Percentiles rank a stretch among this genome's conserved stretches.
phyloP scores from a whole-genome alignment of 2,888 invertebrate species.

The Pseudanteris insignis region DNA sequence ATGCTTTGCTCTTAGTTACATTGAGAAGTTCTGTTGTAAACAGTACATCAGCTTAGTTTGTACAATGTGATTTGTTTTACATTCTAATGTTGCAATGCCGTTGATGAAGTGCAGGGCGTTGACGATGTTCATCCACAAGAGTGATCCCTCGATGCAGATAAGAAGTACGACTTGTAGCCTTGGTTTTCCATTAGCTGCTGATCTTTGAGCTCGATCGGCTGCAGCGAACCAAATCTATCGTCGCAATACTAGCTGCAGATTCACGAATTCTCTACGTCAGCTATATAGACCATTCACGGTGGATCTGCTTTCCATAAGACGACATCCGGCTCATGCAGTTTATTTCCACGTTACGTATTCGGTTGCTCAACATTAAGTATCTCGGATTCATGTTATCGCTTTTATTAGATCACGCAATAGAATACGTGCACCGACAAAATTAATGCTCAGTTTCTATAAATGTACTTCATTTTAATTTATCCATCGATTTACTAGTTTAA shows the following conservation, averaged over 20 bases:
- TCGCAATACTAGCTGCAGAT: conserved; percentile 8
- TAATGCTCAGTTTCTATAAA: too few relatives aligned
- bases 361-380: too few relatives aligned
- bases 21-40: conserved; percentile 35
- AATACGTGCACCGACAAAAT: too few relatives aligned
- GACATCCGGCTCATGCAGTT: too few relatives aligned
- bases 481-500: too few relatives aligned
- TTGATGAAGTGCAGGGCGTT: conserved; percentile 17
- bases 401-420: too few relatives aligned
- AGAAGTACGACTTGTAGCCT: conserved; percentile 12
- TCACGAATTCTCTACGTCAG: too few relatives aligned
- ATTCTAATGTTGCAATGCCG: conserved; percentile 28
- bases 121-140: conserved; percentile 11
- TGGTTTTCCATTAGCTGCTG: conserved; percentile 20
- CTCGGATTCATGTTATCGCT: too few relatives aligned
- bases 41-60: conserved; percentile 18
- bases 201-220: conserved; percentile 2
- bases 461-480: too few relatives aligned
- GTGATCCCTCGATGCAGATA: conserved; percentile 12
- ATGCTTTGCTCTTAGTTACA: conserved; percentile 58
- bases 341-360: too few relatives aligned
- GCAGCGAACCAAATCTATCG: conserved; percentile 8
- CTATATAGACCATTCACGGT: too few relatives aligned
- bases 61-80: conserved; percentile 17
- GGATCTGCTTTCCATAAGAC: too few relatives aligned